These are phyloP conservation scores for Hippocampus zosterae DNA, from an alignment of 2,113 vertebrate species.

Conservation along the genomic window DNA sequence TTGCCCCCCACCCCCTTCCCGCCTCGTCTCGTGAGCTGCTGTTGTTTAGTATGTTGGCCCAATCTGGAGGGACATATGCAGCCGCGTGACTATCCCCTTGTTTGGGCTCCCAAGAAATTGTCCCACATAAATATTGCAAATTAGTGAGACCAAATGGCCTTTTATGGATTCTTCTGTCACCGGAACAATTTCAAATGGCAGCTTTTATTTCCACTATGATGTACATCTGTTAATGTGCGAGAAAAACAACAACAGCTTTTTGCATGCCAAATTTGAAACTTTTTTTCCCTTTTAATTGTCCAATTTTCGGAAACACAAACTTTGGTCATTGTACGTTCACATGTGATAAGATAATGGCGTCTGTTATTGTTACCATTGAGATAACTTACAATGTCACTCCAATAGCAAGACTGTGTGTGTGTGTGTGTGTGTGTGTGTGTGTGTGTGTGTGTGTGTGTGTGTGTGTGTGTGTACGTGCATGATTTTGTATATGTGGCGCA, in stretches of 20 bases:
- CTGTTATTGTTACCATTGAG: background rate
- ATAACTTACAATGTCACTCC: slow-evolving; percentile 58
- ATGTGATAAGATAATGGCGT: background rate
- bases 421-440: no score
- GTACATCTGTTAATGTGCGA: slow-evolving; percentile 56
- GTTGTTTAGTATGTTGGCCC: slow-evolving; percentile 49
- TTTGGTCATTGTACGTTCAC: background rate
- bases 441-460: slow-evolving; percentile 11
- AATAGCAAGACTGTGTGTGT: slow-evolving; percentile 15
- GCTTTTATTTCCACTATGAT: slow-evolving; percentile 53
- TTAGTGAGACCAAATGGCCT: slow-evolving; percentile 64
- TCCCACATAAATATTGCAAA: slow-evolving; percentile 65
- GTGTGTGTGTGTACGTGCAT: slow-evolving; percentile 21
- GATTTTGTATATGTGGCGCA: slow-evolving; percentile 26
- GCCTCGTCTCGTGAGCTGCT: slow-evolving; percentile 57
- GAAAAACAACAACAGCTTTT: slow-evolving; percentile 41
- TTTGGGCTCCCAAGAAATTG: slow-evolving; percentile 57
- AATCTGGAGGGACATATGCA: slow-evolving; percentile 70
- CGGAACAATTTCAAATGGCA: slow-evolving; percentile 42
- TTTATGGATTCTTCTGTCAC: slow-evolving; percentile 69
- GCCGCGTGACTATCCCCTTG: slow-evolving; percentile 20
- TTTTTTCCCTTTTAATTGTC: background rate
- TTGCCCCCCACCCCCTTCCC: slow-evolving; percentile 15
- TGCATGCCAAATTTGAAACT: slow-evolving; percentile 13
- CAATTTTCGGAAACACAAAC: slow-evolving; percentile 1